phyloP scores from a whole-genome alignment of 2,113 vertebrate species.

The Mus pahari region DNA sequence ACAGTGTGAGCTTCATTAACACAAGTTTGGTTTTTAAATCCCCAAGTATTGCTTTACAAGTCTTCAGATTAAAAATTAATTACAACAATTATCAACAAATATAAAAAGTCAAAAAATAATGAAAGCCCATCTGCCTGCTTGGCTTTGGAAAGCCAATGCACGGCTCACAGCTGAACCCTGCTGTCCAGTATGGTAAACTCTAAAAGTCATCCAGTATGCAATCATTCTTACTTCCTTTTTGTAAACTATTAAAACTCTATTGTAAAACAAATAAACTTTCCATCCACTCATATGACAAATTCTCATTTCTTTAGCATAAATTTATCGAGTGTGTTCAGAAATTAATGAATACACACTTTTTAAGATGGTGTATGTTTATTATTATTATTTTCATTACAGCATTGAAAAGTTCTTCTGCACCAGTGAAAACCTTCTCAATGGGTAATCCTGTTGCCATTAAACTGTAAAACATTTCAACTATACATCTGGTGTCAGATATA shows the following conservation, averaged over 20 bases:
- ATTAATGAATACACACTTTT: neutral
- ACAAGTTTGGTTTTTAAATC: constrained; percentile 75
- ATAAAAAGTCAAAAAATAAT: constrained; percentile 80
- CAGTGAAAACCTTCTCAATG: neutral
- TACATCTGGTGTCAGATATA: neutral
- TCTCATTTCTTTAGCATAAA: constrained; percentile 21
- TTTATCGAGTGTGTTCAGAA: neutral
- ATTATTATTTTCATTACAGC: neutral
- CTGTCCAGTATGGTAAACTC: neutral
- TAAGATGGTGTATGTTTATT: neutral
- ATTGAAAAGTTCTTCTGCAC: neutral
- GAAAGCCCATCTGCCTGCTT: constrained; percentile 72
- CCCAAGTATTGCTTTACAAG: constrained; percentile 74
- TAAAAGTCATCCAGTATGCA: neutral
- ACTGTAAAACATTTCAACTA: too few species aligned
- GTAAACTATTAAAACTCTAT: neutral
- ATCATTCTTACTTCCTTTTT: neutral
- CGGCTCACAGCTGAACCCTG: neutral
- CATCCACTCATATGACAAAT: neutral
- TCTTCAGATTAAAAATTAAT: constrained; percentile 81
- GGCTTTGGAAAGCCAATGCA: constrained; percentile 37
- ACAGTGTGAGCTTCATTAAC: constrained; percentile 74
- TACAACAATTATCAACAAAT: constrained; percentile 76
- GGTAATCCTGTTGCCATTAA: neutral
- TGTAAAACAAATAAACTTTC: neutral